A percentile compares a stretch with the other conserved stretches of the same genome.
phyloP scores from a whole-genome alignment of 2,113 vertebrate species.

The Ellobius talpinus region DNA sequence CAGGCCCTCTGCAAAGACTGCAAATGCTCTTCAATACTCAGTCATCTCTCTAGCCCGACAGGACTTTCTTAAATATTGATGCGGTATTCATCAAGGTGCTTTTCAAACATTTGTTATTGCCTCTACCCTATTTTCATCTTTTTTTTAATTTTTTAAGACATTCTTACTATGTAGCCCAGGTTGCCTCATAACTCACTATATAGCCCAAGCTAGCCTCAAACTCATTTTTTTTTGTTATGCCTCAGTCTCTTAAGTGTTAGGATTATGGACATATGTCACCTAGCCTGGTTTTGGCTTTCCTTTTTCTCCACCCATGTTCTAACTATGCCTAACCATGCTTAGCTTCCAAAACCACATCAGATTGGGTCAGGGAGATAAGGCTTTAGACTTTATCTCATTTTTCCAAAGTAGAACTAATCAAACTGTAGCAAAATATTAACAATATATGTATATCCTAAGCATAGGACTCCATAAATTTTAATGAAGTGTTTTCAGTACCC shows the following conservation, averaged over 20 bases:
- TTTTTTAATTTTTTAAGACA: background rate
- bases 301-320: background rate
- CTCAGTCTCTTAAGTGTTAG: background rate
- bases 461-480: background rate
- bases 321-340: background rate
- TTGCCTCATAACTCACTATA: background rate
- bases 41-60: no score
- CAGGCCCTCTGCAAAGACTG: background rate
- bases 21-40: background rate
- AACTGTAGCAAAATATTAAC: background rate
- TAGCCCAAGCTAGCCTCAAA: background rate
- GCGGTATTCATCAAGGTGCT: conserved; percentile 21
- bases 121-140: background rate
- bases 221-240: background rate
- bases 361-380: background rate
- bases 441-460: background rate
- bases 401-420: conserved; percentile 27
- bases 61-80: background rate
- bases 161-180: background rate
- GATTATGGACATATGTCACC: background rate
- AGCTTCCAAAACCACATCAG: background rate
- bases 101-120: background rate
- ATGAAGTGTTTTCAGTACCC: background rate
- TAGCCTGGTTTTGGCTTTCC: background rate
- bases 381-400: background rate